phyloP scores from a whole-genome alignment of 2,888 invertebrate species.

The Cheilosia scutellata region DNA sequence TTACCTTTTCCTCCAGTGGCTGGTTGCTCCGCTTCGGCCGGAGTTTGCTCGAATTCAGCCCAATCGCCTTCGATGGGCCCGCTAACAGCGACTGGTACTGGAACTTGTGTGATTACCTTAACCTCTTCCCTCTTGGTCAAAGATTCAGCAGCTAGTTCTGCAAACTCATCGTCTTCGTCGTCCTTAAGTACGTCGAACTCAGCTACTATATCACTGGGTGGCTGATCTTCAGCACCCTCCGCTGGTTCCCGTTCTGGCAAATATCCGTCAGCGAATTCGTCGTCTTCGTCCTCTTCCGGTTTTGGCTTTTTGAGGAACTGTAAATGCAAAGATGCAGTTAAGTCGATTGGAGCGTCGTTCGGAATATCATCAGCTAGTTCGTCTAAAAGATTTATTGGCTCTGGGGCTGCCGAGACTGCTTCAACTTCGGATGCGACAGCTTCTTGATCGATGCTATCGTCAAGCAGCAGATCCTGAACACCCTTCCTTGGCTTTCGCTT shows the following conservation, averaged over 20 bases:
- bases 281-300: conserved; percentile 79
- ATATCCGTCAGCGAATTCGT: conserved; percentile 75
- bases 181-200: conserved; percentile 87
- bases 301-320: conserved; percentile 85
- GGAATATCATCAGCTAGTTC: conserved; percentile 89
- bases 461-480: conserved; percentile 89
- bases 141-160: conserved; percentile 91
- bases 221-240: conserved; percentile 77
- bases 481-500: conserved; percentile 86
- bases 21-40: conserved; percentile 84
- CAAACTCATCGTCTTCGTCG: conserved; percentile 90
- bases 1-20: conserved; percentile 81
- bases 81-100: conserved; percentile 84
- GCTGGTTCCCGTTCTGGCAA: conserved; percentile 73
- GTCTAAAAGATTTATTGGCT: conserved; percentile 89
- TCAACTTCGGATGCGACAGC: conserved; percentile 82
- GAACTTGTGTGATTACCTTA: conserved; percentile 82
- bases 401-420: conserved; percentile 78
- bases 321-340: conserved; percentile 88
- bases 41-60: conserved; percentile 88
- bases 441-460: conserved; percentile 85
- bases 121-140: conserved; percentile 86
- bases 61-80: conserved; percentile 85
- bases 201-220: conserved; percentile 82
- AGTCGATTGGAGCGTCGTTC: conserved; percentile 88